Percentiles rank a stretch among this genome's conserved stretches.
phyloP scores from a whole-genome alignment of 1,140 invertebrate genomes.

The Polypedilum pembai region DNA sequence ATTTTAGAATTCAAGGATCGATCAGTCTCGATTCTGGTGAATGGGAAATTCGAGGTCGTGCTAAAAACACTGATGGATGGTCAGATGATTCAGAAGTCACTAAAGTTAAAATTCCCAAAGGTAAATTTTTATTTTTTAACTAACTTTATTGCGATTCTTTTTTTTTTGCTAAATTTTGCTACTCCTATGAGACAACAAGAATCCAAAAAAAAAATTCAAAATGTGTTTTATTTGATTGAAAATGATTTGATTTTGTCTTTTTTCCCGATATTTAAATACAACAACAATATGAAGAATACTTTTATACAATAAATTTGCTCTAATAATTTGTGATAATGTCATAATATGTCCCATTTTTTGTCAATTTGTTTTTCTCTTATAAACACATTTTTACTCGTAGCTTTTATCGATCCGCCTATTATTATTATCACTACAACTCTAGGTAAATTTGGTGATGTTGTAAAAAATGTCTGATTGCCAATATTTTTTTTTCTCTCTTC shows the following conservation, averaged over 20 bases:
- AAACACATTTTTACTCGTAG: not conserved
- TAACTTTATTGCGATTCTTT: not conserved
- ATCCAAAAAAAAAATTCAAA: not conserved
- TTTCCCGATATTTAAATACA: not conserved
- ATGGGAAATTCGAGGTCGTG: not conserved
- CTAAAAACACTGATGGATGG: conserved; percentile 1
- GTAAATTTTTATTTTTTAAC: not conserved
- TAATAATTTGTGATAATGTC: not conserved
- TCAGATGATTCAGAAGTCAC: not conserved
- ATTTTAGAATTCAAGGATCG: not conserved
- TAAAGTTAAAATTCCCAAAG: conserved; percentile 16
- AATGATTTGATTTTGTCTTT: not conserved
- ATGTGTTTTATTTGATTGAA: not conserved
- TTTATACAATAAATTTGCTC: not conserved
- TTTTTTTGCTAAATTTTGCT: not conserved
- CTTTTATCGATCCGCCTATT: not conserved
- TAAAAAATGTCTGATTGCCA: not conserved
- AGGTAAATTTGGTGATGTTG: conserved; percentile 15
- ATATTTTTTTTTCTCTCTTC: not conserved
- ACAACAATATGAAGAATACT: not conserved
- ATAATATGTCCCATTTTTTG: conserved; percentile 7
- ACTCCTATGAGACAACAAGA: not conserved
- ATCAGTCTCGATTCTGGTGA: not conserved
- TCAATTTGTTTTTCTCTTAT: not conserved
- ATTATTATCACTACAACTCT: not conserved